phyloP scores from a whole-genome alignment of 2,113 vertebrate genomes.

The Oenanthe melanoleuca region DNA sequence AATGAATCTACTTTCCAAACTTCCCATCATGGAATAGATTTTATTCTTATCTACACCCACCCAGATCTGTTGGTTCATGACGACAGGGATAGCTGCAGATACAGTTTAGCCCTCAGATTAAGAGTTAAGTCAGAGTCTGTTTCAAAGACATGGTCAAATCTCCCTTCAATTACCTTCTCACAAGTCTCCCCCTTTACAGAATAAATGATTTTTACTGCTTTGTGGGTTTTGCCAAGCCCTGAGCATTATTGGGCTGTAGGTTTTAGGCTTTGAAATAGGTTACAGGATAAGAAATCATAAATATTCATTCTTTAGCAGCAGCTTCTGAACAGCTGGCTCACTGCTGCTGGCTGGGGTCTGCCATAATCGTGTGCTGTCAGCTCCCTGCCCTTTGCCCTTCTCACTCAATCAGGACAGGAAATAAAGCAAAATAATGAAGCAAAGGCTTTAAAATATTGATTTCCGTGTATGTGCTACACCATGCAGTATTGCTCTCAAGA shows the following conservation, averaged over 20 bases:
- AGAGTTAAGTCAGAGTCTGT: conserved; percentile 10
- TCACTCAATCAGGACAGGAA: not conserved
- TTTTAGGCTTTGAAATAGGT: conserved; percentile 47
- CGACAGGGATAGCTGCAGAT: not conserved
- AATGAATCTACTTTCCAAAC: not conserved
- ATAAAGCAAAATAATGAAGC: conserved; percentile 41
- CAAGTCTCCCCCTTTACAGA: not conserved
- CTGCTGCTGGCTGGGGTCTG: not conserved
- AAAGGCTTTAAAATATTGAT: conserved; percentile 37
- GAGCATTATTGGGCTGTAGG: not conserved
- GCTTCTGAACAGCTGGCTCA: not conserved
- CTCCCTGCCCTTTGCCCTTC: conserved; percentile 17
- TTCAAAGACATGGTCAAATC: conserved; percentile 33
- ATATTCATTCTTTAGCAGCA: conserved; percentile 13
- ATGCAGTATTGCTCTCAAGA: not conserved
- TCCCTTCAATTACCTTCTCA: conserved; percentile 18
- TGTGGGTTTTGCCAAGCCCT: conserved; percentile 36
- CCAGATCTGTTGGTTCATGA: not conserved
- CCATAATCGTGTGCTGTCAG: not conserved
- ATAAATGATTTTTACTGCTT: conserved; percentile 43
- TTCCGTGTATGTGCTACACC: not conserved
- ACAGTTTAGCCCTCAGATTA: conserved; percentile 6
- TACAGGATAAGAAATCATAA: conserved; percentile 50
- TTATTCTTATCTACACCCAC: conserved; percentile 20
- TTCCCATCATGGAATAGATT: not conserved